Base-by-base conservation (phyloP, 2,888 invertebrate species). In the Rhagium mordax region DNA sequence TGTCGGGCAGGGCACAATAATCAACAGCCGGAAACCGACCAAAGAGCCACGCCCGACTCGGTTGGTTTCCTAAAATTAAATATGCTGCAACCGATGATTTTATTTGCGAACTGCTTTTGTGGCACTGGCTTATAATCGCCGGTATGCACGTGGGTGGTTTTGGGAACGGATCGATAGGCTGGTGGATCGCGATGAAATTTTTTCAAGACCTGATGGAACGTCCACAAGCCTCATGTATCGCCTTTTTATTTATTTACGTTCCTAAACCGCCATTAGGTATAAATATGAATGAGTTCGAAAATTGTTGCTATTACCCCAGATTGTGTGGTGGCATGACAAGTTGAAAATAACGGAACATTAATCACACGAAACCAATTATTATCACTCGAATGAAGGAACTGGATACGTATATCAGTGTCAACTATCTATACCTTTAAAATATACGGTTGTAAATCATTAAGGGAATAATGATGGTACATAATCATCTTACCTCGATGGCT, bases 341-440 rank as follows among this genome's bases (percentile, higher is more conserved):
- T 48, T 15, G 61, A 47, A 61, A 61, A 61, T 61, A 21, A 20
- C 13, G n/a, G n/a, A 47, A 61, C 61, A 61, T 61, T 61, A 61
- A 61, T 61, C 61, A 61, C 61, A 61, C 48, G 48, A 41, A 47
- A 61, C 61, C 61, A 61, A 61, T 61, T 61, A 61, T 61, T 61
- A 61, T 61, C 61, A 61, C 47, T 33, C 61, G 48, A 48, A 33
- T 15, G 21, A 61, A 48, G 61, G 15, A 60, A 41, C 61, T 20
- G 3, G 47, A 47, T 61, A 13, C 61, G 61, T 61, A 61, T 48
- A 61, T 61, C 61, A 61, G 61, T 21, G 61, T 61, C 61, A 61
- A 61, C 61, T 41, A 61, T 61, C 61, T 61, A 20, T 61, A 47
- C 61, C 48, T 61, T 48, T 21, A 15, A 61, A 61, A 48, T 47